Base-by-base conservation (phyloP, 2,113 vertebrate species). In the Lycocorax pyrrhopterus region DNA sequence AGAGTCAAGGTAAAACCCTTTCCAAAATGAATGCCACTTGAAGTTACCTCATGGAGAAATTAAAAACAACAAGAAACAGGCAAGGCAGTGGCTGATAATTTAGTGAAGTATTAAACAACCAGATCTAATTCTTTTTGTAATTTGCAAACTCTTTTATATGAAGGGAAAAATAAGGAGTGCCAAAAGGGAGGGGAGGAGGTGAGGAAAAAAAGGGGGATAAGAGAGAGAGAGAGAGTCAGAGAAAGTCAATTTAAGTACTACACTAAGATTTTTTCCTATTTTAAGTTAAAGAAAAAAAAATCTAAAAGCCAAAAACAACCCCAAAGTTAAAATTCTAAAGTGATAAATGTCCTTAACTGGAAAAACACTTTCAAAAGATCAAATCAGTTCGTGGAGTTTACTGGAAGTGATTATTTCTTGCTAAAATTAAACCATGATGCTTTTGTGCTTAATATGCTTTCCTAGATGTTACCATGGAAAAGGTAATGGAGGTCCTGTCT, bases 21-120 rank as follows among this genome's bases (percentile, higher is more conserved):
- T 41, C 68, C 93, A 60, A 80, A 82, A 55, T 39, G 33, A 60
- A 11, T 29, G 33, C 15, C 46, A n/a, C 60, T 68, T 86, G 44
- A 49, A 96, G 17, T 0, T 79, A 55, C 2, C 11, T 91, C 49
- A 81, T 26, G 71, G 32, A 56, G 41, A 44, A 94, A 83, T 33
- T 89, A 66, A 23, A 87, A 73, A 25, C 56, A 90, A 58, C 60
- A 77, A 91, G 67, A 92, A 93, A 81, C 47, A 87, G 16, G 7
- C 32, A 89, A 69, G 25, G n/a, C 16, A 53, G 44, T 68, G 58
- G 11, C 21, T 74, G 32, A 86, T 91, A 19, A 90, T 86, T 95
- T 83, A 88, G 43, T 73, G 44, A 81, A 74, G 33, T 86, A 72
- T 86, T 94, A 95, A 95, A 74, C 55, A 94, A 92, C 56, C 6